Base-by-base conservation (phyloP, 2,888 invertebrate species). In the Gymnoscelis rufifasciata region DNA sequence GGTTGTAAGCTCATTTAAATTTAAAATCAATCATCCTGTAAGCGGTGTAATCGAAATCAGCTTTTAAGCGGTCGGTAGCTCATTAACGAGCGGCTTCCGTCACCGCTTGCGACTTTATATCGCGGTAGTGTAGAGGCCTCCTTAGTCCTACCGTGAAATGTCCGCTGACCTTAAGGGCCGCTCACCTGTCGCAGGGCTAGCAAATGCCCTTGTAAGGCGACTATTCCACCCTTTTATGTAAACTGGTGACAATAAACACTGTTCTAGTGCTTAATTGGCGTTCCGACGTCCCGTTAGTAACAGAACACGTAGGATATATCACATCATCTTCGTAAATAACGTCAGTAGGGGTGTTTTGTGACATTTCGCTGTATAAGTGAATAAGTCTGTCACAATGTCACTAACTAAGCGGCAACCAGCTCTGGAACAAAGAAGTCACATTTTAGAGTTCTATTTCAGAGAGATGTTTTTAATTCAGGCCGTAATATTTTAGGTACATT, bases 31-130 rank as follows among this genome's bases (percentile, higher is more conserved):
- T 38, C 49, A 49, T 11, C 48, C 52, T 47, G 38, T 43, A 28
- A 33, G 38, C 30, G 29, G 46, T 51, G 42, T 36, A 15, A 43
- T 43, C 43, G 44, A 71, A 70, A 72, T 68, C 74, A 67, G 68
- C 62, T 60, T 65, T 60, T 59, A 62, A 62, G 64, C 59, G 47
- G 64, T 68, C 71, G 68, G 80, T 74, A 74, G 82, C 77, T 67
- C 66, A 64, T 71, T 83, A 84, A 82, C 78, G 81, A 63, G 64
- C 70, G 69, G 77, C 75, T 78, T 78, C 76, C 74, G 77, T 78
- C 78, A 74, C 66, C 56, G 60, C 39, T n/a, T n/a, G n/a, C n/a
- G n/a, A n/a, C n/a, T n/a, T n/a, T n/a, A n/a, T n/a, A n/a, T n/a
- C n/a, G n/a, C n/a, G n/a, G n/a, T 50, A 42, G 49, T 51, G 51